phyloP scores from a whole-genome alignment of 2,888 invertebrate species.

The Parnassius orleans region DNA sequence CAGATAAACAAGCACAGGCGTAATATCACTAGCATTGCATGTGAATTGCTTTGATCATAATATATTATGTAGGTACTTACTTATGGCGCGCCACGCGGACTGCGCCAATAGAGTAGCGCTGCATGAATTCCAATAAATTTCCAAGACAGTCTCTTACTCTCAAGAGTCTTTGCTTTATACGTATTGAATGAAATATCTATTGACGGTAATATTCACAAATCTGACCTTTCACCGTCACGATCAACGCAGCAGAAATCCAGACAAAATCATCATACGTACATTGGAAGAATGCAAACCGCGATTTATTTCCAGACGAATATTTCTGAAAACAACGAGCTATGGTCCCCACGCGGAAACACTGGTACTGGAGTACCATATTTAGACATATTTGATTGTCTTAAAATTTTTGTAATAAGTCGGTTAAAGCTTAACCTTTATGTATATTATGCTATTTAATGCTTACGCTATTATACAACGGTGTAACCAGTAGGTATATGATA shows the following conservation, averaged over 20 bases:
- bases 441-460: too few relatives aligned
- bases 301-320: not conserved
- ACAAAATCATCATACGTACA: not conserved
- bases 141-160: constrained; percentile 26
- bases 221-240: not conserved
- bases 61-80: constrained; percentile 31
- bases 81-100: constrained; percentile 54
- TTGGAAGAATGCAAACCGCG: not conserved
- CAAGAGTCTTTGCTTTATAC: constrained; percentile 29
- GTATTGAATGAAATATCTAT: constrained; percentile 15
- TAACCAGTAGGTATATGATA: too few relatives aligned
- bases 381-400: too few relatives aligned
- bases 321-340: not conserved
- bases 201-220: constrained; percentile 7
- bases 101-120: constrained; percentile 32
- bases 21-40: constrained; percentile 40
- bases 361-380: too few relatives aligned
- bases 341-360: too few relatives aligned
- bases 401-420: too few relatives aligned
- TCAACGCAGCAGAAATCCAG: not conserved
- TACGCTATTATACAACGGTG: too few relatives aligned
- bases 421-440: too few relatives aligned
- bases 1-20: constrained; percentile 32
- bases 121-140: constrained; percentile 22
- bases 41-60: constrained; percentile 48